Conservation (phyloP, 1,140 invertebrate genomes). For the Aphelinus atriplicis region DNA sequence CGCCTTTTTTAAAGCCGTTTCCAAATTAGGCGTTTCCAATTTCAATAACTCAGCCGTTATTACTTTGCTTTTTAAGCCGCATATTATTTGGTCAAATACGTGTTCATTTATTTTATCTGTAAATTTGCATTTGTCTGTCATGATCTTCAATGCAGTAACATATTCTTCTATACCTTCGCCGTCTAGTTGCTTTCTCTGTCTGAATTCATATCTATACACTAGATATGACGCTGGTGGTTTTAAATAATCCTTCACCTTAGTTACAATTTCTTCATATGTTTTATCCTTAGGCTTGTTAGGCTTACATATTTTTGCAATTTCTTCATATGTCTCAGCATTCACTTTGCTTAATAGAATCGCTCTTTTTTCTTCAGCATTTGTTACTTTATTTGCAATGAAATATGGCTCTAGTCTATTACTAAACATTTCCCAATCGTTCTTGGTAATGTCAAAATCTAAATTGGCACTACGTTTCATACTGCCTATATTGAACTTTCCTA, state of each 20-base stretch:
- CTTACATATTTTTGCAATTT: too few species aligned
- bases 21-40: not conserved
- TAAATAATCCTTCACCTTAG: not conserved
- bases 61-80: conserved; percentile 6
- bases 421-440: too few species aligned
- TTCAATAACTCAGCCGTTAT: conserved; percentile 6
- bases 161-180: not conserved
- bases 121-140: conserved; percentile 10
- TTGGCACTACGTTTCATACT: too few species aligned
- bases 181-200: not conserved
- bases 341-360: too few species aligned
- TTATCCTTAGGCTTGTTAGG: too few species aligned
- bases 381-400: too few species aligned
- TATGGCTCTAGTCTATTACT: too few species aligned
- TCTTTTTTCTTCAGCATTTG: too few species aligned
- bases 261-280: too few species aligned
- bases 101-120: not conserved
- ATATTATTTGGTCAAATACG: conserved; percentile 10
- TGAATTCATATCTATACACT: conserved; percentile 5
- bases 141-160: not conserved
- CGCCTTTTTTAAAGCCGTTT: conserved; percentile 5
- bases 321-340: too few species aligned
- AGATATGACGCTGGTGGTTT: conserved; percentile 2
- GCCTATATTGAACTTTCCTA: too few species aligned
- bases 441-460: too few species aligned